Evolutionary conservation across 2,888 invertebrate species (phyloP).

Genomic region (Cephus pulcher): DNA sequence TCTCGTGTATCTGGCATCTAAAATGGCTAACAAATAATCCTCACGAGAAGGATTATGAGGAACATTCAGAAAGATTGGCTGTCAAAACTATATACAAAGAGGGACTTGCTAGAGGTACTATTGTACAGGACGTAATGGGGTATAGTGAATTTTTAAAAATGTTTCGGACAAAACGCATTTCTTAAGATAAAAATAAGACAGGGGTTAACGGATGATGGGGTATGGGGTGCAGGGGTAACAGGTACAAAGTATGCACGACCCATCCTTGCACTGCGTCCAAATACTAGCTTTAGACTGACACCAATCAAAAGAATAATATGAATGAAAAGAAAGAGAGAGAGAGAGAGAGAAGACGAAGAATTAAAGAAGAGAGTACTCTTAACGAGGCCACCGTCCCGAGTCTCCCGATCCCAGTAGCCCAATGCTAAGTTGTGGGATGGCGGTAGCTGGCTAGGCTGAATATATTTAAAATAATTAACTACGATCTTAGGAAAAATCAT

Average conservation of each 20-base stretch:
- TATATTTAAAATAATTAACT: conserved; percentile 33
- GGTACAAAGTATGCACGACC: conserved; percentile 53
- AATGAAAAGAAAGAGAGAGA: not conserved
- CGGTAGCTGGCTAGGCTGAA: conserved; percentile 42
- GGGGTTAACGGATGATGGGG: not conserved
- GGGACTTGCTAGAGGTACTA: not conserved
- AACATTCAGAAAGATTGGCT: conserved; percentile 34
- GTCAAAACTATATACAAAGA: not conserved
- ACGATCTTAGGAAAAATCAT: conserved; percentile 41
- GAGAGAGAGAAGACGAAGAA: not conserved
- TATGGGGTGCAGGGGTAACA: not conserved
- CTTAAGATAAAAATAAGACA: not conserved
- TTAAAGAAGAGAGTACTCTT: conserved; percentile 17
- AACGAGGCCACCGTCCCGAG: conserved; percentile 32
- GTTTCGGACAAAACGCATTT: not conserved
- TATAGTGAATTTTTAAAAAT: not conserved
- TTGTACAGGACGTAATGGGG: not conserved
- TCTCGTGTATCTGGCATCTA: not conserved
- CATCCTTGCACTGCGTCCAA: conserved; percentile 64
- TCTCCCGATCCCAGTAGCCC: conserved; percentile 33
- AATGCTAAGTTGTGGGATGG: conserved; percentile 36
- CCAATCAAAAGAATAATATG: conserved; percentile 53
- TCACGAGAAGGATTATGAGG: conserved; percentile 7
- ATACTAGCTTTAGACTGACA: conserved; percentile 62
- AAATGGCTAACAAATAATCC: conserved; percentile 6